These are phyloP conservation scores for Iphiclides podalirius DNA, from an alignment of 2,888 invertebrate genomes.

Conservation along the genomic window DNA sequence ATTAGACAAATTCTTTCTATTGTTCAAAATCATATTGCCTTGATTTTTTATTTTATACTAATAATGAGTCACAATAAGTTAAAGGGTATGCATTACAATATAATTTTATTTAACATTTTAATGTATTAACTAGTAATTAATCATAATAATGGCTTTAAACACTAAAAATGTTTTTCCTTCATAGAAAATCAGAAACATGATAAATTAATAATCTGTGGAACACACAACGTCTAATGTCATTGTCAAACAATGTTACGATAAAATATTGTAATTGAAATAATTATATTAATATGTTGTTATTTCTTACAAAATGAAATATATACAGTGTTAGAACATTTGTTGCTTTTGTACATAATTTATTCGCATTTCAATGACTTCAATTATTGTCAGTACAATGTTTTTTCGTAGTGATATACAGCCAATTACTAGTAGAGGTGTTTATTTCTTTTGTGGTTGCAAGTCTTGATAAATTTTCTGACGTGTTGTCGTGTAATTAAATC, in stretches of 20 bases:
- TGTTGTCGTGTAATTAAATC: slow-evolving; percentile 34
- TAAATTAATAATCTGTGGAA: slow-evolving; percentile 11
- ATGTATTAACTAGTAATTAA: too few species aligned
- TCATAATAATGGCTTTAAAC: too few species aligned
- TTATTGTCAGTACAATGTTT: slow-evolving; percentile 22
- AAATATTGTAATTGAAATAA: slow-evolving; percentile 7
- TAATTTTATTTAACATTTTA: too few species aligned
- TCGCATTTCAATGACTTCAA: slow-evolving; percentile 19
- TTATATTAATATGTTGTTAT: slow-evolving; percentile 1
- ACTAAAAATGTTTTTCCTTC: too few species aligned
- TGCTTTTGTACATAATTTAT: slow-evolving; percentile 10
- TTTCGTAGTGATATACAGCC: slow-evolving; percentile 36
- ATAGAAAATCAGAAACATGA: too few species aligned
- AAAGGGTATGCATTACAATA: too few species aligned
- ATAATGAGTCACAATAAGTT: too few species aligned
- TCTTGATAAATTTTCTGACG: slow-evolving; percentile 43
- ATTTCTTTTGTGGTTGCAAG: slow-evolving; percentile 33
- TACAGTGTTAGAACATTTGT: background rate
- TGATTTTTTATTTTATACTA: too few species aligned
- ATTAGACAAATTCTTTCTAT: too few species aligned
- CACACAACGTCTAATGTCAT: slow-evolving; percentile 28
- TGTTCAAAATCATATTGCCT: too few species aligned
- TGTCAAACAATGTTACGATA: slow-evolving; percentile 31
- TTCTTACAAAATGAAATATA: background rate
- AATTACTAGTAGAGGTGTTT: slow-evolving; percentile 38